phyloP scores from a whole-genome alignment of 1,140 invertebrate genomes.

The Aethina tumida region DNA sequence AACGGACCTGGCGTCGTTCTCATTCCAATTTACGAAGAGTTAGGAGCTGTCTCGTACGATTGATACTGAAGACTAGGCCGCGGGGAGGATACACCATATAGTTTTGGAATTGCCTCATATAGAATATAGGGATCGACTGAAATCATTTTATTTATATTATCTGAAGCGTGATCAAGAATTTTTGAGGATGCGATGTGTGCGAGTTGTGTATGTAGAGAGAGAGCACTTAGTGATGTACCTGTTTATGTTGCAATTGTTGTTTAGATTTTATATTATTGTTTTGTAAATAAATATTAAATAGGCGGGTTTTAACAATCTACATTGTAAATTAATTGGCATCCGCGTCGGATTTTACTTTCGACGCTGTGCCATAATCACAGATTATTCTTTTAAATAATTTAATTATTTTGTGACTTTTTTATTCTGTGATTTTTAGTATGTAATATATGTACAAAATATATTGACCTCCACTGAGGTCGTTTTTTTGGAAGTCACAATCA shows the following conservation, averaged over 20 bases:
- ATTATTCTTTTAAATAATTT: constrained; percentile 14
- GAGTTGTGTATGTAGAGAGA: constrained; percentile 16
- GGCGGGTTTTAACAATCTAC: constrained; percentile 22
- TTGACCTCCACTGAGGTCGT: constrained; percentile 5
- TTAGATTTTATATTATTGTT: constrained; percentile 34
- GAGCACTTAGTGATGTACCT: constrained; percentile 28
- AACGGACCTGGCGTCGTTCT: constrained; percentile 16
- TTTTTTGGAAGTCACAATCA: constrained; percentile 6
- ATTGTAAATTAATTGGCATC: constrained; percentile 1
- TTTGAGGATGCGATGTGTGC: constrained; percentile 11
- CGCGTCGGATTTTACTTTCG: constrained; percentile 3
- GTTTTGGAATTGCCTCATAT: background rate
- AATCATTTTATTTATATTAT: constrained; percentile 10
- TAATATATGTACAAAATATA: constrained; percentile 20
- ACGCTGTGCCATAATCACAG: constrained; percentile 12
- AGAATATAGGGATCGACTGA: constrained; percentile 16
- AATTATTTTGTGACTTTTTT: constrained; percentile 24
- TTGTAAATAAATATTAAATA: constrained; percentile 20
- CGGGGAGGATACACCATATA: too few relatives aligned
- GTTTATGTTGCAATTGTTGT: constrained; percentile 35
- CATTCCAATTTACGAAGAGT: constrained; percentile 19
- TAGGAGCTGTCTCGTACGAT: too few relatives aligned
- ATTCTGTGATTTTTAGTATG: constrained; percentile 29
- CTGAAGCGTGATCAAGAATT: background rate
- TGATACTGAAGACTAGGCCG: too few relatives aligned